Evolutionary conservation across 2,888 invertebrate genomes (phyloP).

Genomic region (Leucozona laternaria): DNA sequence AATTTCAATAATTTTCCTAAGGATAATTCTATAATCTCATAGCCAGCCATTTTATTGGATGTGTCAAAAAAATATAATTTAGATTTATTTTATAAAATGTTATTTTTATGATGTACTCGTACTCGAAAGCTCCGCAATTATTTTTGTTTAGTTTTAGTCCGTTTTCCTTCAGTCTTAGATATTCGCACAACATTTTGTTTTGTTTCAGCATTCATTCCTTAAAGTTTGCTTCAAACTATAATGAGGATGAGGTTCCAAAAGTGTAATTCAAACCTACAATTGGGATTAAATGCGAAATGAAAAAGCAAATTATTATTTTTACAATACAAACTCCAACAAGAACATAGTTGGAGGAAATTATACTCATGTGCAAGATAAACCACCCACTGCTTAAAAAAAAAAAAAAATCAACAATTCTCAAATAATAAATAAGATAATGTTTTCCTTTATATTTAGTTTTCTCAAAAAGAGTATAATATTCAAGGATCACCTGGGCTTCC

Average conservation of each 20-base stretch:
- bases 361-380: constrained; percentile 8
- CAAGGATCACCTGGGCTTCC: too few relatives aligned
- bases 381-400: background rate
- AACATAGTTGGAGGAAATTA: background rate
- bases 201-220: constrained; percentile 19
- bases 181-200: constrained; percentile 39
- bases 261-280: constrained; percentile 17
- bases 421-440: too few relatives aligned
- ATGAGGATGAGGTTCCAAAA: constrained; percentile 30
- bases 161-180: constrained; percentile 62
- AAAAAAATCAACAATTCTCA: too few relatives aligned
- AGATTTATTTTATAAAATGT: constrained; percentile 24
- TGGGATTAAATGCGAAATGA: constrained; percentile 30
- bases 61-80: constrained; percentile 40
- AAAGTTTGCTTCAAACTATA: background rate
- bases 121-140: constrained; percentile 2
- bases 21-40: constrained; percentile 35
- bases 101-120: background rate
- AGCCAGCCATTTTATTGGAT: constrained; percentile 38
- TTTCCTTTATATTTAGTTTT: too few relatives aligned
- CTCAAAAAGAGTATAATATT: too few relatives aligned
- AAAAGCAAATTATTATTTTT: constrained; percentile 41
- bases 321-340: background rate
- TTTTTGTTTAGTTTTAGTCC: constrained; percentile 17
- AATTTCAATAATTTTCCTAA: constrained; percentile 34